phyloP scores from a whole-genome alignment of 2,797 vertebrate genomes.

The Malacoctenus gilli region DNA sequence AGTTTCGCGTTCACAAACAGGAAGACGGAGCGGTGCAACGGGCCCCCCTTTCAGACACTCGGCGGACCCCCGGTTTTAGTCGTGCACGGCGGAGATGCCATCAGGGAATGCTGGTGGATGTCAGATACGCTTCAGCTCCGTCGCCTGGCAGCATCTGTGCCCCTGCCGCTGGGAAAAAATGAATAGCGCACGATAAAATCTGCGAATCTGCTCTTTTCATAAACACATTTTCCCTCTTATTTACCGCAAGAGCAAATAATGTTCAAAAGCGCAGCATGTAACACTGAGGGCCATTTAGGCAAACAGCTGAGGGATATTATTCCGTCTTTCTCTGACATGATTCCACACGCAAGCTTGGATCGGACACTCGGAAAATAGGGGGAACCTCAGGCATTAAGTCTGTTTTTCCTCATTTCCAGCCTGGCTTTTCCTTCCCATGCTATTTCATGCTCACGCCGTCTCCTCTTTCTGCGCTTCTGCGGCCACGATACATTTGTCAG shows the following conservation, averaged over 20 bases:
- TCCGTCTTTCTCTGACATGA: slow-evolving; percentile 49
- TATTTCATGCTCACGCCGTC: slow-evolving; percentile 51
- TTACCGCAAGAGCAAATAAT: slow-evolving; percentile 35
- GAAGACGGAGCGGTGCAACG: slow-evolving; percentile 31
- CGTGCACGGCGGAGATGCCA: slow-evolving; percentile 24
- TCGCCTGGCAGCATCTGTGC: slow-evolving; percentile 6
- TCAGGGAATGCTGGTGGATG: slow-evolving; percentile 38
- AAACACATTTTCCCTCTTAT: slow-evolving; percentile 28
- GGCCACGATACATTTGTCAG: slow-evolving; percentile 19
- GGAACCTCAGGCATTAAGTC: slow-evolving; percentile 20
- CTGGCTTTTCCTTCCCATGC: slow-evolving; percentile 22
- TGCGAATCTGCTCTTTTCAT: slow-evolving; percentile 21
- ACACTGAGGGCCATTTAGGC: slow-evolving; percentile 34
- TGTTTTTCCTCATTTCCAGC: slow-evolving; percentile 33
- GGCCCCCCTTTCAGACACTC: slow-evolving; percentile 32
- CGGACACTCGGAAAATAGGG: slow-evolving; percentile 1
- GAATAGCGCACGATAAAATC: slow-evolving; percentile 20
- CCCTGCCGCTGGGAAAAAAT: slow-evolving; percentile 5
- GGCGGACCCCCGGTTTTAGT: slow-evolving; percentile 12
- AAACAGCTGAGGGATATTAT: slow-evolving; percentile 54
- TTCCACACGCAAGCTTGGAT: slow-evolving; percentile 49
- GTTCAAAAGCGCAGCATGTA: not conserved
- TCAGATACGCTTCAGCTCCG: not conserved
- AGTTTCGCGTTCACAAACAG: slow-evolving; percentile 61
- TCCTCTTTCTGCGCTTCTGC: slow-evolving; percentile 27